These are phyloP conservation scores for Xerus rutilus DNA, from an alignment of 2,797 vertebrate genomes.

Conservation along the genomic window DNA sequence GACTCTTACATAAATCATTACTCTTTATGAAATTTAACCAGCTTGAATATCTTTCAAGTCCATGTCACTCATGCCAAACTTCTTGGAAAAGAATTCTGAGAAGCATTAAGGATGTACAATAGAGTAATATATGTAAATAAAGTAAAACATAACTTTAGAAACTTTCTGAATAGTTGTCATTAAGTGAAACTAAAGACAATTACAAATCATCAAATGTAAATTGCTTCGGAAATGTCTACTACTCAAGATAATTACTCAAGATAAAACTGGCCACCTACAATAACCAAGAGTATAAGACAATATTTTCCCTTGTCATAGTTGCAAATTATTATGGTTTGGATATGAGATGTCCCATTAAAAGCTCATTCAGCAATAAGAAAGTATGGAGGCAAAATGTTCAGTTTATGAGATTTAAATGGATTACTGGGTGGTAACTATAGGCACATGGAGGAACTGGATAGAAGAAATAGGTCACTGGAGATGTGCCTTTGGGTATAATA, in stretches of 20 bases:
- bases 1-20: not conserved
- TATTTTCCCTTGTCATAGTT: not conserved
- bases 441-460: too few relatives aligned
- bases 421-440: too few relatives aligned
- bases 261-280: not conserved
- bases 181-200: not conserved
- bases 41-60: not conserved
- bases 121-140: not conserved
- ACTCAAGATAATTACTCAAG: not conserved
- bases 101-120: not conserved
- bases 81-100: not conserved
- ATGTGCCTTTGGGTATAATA: too few relatives aligned
- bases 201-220: not conserved
- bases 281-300: not conserved
- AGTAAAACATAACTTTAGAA: not conserved
- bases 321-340: too few relatives aligned
- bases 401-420: too few relatives aligned
- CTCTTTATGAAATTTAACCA: not conserved
- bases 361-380: too few relatives aligned
- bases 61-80: not conserved
- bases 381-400: too few relatives aligned
- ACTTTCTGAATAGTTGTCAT: not conserved
- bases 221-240: not conserved
- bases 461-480: too few relatives aligned
- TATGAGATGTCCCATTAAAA: too few relatives aligned